Base-by-base conservation (phyloP, 2,113 vertebrate species). In the Struthidea cinerea region DNA sequence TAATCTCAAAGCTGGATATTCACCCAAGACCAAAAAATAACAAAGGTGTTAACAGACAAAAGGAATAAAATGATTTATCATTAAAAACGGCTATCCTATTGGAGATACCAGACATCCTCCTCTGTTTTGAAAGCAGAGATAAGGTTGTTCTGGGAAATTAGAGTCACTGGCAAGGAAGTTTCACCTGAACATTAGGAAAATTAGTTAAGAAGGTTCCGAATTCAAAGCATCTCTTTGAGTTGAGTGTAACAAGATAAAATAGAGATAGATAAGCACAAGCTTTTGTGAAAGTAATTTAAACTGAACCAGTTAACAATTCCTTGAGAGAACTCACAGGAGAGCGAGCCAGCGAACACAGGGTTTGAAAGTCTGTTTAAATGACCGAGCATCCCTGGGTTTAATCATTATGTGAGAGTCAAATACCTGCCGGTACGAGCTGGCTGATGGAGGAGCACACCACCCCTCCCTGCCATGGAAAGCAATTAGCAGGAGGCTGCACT, bases 81-180 rank as follows among this genome's bases (percentile, higher is more conserved):
- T 68, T 90, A 71, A 57, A 76, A 93, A 68, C 16, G 30, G 53
- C 32, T 89, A 41, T 86, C 79, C 49, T 76, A 28, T 22, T 59
- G 76, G 86, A 92, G 61, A 84, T 32, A 77, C 9, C 39, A 93
- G 82, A 52, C 74, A 94, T n/a, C 37, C 79, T 77, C 79, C 71
- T 79, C 78, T 86, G 44, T 63, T 93, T 75, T 42, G 41, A 69
- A 50, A 73, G 74, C 63, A 57, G 30, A 95, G 94, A 95, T 96
- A 96, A 87, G 76, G 68, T 42, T 90, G 85, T 90, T 89, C 73
- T 70, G 83, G 53, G 92, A 96, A 96, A 95, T 92, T 21, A 77
- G 70, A 88, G 55, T 19, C 47, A 86, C 15, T 65, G 64, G 67
- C 28, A 47, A 77, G 47, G 39, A 92, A 96, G 42, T 70, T 88